Evolutionary conservation across 2,797 vertebrate species (phyloP).

Genomic region (Limnodromus scolopaceus): DNA sequence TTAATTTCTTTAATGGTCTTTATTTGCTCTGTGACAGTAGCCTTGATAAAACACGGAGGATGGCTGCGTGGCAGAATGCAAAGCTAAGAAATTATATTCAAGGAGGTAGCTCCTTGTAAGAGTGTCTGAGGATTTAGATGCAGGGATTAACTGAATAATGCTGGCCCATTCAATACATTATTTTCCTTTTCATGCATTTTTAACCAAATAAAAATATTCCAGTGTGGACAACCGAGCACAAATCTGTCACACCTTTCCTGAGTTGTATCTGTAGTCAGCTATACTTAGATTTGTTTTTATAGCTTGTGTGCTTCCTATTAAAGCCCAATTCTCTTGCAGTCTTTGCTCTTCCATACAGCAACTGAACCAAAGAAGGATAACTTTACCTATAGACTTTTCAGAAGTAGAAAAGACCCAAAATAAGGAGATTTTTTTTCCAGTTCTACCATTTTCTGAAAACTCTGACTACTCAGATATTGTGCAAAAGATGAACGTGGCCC

Average conservation of each 20-base stretch:
- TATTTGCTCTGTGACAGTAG: neutral
- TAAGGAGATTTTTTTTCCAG: neutral
- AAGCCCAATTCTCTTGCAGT: neutral
- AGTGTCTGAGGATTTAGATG: neutral
- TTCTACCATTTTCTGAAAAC: neutral
- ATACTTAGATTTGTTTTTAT: neutral
- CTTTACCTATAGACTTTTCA: neutral
- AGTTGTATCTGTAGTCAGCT: neutral
- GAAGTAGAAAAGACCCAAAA: neutral
- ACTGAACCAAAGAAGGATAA: neutral
- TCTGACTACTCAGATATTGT: neutral
- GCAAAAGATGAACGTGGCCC: neutral
- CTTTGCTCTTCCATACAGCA: neutral
- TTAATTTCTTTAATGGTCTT: neutral
- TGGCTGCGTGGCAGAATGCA: fast-evolving
- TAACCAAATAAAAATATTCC: neutral
- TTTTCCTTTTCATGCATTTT: neutral
- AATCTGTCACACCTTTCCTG: neutral
- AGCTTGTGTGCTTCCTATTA: neutral
- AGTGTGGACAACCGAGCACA: neutral
- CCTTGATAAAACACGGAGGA: neutral
- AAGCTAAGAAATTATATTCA: neutral
- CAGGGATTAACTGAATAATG: neutral
- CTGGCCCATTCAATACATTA: neutral
- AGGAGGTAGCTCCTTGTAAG: neutral